phyloP scores from a whole-genome alignment of 2,113 vertebrate genomes.

The Pseudopipra pipra region DNA sequence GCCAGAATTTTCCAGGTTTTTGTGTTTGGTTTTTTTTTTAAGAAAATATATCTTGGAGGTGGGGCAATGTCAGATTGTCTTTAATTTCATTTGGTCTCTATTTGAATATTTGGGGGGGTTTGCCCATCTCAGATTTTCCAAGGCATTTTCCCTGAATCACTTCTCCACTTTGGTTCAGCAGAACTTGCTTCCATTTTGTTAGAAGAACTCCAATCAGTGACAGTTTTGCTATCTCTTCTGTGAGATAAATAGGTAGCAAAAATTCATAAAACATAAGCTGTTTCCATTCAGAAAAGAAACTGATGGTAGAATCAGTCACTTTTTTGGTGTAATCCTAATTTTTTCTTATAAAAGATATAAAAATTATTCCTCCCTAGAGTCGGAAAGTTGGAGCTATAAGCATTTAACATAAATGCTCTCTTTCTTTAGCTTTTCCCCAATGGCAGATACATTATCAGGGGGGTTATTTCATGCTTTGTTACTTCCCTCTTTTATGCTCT shows the following conservation, averaged over 20 bases:
- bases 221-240: neutral
- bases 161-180: neutral
- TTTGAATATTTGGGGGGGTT: neutral
- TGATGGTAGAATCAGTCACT: neutral
- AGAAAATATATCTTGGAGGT: neutral
- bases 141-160: neutral
- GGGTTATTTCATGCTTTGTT: neutral
- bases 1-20: neutral
- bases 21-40: neutral
- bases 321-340: neutral
- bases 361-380: neutral
- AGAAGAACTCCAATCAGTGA: neutral
- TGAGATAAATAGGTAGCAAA: neutral
- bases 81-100: neutral
- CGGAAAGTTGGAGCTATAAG: neutral
- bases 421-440: neutral
- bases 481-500: neutral
- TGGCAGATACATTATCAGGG: neutral
- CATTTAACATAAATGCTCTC: neutral
- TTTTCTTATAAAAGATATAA: neutral
- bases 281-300: neutral
- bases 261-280: neutral
- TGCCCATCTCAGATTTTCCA: neutral
- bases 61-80: neutral
- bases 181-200: neutral